Conservation (phyloP, 2,888 invertebrate genomes). For the Hypolimnas misippus region DNA sequence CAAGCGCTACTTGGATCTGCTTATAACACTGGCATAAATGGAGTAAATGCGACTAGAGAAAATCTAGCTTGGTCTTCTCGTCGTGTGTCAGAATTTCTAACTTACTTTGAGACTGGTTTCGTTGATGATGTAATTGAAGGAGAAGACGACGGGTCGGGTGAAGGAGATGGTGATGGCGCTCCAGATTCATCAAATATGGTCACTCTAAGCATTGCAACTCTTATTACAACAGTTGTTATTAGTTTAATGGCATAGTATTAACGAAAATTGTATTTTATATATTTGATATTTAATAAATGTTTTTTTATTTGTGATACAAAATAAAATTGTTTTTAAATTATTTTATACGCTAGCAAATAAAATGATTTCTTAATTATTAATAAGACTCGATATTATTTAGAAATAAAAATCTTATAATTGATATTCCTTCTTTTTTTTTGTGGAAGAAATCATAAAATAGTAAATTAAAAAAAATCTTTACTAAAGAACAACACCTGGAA, state of each 20-base stretch:
- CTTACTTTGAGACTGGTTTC: slow-evolving; percentile 66
- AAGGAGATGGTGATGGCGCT: slow-evolving; percentile 27
- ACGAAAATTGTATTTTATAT: background rate
- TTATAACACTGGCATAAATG: slow-evolving; percentile 54
- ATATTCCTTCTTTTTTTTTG: too few species aligned
- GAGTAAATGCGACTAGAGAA: slow-evolving; percentile 52
- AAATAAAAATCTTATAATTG: too few species aligned
- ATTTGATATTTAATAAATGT: background rate
- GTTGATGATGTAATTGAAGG: slow-evolving; percentile 53
- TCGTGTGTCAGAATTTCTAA: slow-evolving; percentile 57
- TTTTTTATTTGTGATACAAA: slow-evolving; percentile 1
- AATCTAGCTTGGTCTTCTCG: slow-evolving; percentile 60
- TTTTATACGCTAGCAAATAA: too few species aligned
- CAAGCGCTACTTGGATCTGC: slow-evolving; percentile 52
- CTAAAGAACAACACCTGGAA: too few species aligned
- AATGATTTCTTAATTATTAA: too few species aligned
- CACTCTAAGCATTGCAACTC: slow-evolving; percentile 57
- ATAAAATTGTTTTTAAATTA: background rate
- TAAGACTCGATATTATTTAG: too few species aligned
- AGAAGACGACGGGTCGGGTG: slow-evolving; percentile 43
- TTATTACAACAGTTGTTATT: slow-evolving; percentile 55
- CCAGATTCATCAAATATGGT: slow-evolving; percentile 54
- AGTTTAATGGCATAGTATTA: slow-evolving; percentile 49
- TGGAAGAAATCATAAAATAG: too few species aligned
- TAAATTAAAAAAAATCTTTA: too few species aligned